phyloP scores from a whole-genome alignment of 2,888 invertebrate species.

The Empis stercorea region DNA sequence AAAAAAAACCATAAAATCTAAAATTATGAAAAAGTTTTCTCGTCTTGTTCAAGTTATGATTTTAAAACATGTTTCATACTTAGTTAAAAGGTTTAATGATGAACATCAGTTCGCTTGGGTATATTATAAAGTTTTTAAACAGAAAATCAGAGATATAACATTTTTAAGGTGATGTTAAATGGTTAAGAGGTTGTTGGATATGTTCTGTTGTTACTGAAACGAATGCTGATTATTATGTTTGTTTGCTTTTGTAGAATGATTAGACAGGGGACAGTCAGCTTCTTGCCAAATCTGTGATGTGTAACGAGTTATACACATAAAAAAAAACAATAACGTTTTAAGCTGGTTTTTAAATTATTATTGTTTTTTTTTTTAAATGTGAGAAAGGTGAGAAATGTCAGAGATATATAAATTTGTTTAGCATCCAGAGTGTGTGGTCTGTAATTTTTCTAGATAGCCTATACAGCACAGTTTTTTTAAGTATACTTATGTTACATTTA shows the following conservation, averaged over 20 bases:
- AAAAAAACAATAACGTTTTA: background rate
- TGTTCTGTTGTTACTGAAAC: too few relatives aligned
- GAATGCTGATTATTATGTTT: too few relatives aligned
- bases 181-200: too few relatives aligned
- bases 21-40: too few relatives aligned
- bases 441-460: too few relatives aligned
- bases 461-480: too few relatives aligned
- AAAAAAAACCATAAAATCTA: too few relatives aligned
- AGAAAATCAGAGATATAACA: too few relatives aligned
- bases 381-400: background rate
- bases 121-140: too few relatives aligned
- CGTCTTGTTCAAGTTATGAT: too few relatives aligned
- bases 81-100: conserved; percentile 2
- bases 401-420: background rate
- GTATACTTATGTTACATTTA: too few relatives aligned
- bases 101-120: background rate
- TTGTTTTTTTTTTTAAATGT: background rate
- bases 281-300: background rate
- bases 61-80: background rate
- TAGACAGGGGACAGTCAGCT: background rate
- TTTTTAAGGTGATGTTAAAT: too few relatives aligned
- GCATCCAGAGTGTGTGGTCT: background rate
- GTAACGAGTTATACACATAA: background rate
- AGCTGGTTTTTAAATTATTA: background rate
- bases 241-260: background rate